phyloP scores from a whole-genome alignment of 2,888 invertebrate genomes.

The Eupsilia transversa region DNA sequence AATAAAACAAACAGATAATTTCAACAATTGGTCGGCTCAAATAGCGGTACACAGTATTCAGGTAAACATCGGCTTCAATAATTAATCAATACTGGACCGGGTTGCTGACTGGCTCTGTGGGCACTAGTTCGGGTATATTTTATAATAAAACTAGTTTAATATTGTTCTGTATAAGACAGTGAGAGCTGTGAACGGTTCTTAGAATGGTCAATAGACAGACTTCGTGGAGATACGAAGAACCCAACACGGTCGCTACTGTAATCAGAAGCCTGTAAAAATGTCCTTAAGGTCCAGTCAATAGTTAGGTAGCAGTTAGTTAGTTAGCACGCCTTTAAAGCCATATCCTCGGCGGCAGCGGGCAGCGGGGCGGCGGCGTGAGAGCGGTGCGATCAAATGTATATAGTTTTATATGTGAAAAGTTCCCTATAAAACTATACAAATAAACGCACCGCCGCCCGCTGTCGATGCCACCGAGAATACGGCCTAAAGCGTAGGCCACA shows the following conservation, averaged over 20 bases:
- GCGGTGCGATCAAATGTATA: too few species aligned
- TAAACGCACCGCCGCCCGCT: too few species aligned
- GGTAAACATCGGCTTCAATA: constrained; percentile 48
- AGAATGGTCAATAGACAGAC: background rate
- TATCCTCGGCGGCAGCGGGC: too few species aligned
- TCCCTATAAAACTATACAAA: too few species aligned
- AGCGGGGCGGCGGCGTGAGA: too few species aligned
- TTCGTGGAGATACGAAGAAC: background rate
- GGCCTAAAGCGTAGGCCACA: too few species aligned
- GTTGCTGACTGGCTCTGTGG: constrained; percentile 23
- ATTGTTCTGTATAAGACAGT: background rate
- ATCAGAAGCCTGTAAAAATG: background rate
- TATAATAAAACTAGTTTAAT: background rate
- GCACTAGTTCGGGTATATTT: background rate
- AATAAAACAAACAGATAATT: constrained; percentile 25
- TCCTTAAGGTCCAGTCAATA: too few species aligned
- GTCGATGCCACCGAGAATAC: too few species aligned
- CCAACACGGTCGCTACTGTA: background rate
- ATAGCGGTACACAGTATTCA: background rate
- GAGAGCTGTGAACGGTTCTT: background rate
- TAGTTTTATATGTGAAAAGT: too few species aligned
- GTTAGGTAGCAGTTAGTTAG: too few species aligned
- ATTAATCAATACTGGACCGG: constrained; percentile 62
- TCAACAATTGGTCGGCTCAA: constrained; percentile 27
- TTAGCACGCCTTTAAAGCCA: too few species aligned